Evolutionary conservation across 2,888 invertebrate species (phyloP), one percentile per base, ranked within the genome.

Genomic region (Alcis repandata): DNA sequence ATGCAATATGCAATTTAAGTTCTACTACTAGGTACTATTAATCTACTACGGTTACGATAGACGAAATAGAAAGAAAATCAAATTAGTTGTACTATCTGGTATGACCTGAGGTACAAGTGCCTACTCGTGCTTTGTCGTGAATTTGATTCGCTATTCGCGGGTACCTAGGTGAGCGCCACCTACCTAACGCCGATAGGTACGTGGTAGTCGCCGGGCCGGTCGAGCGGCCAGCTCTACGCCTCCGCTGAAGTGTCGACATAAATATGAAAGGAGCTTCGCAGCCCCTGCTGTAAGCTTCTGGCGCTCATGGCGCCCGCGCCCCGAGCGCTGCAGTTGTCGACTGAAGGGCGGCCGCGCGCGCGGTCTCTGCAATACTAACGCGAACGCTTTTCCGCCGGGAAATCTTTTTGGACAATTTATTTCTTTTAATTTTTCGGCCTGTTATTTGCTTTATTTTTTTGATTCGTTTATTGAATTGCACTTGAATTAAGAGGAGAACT

Each of bases 301-400:
- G 70, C 73, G 69, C 53, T 20, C 38, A 56, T 65, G 66, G 66
- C 67, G 45, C 27, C 49, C 27, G 76, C 83, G 83, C 82, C 79
- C 85, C 86, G 87, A 85, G 86, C 22, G 80, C 72, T 70, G 66
- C 70, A 63, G 63, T 63, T 52, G 45, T 19, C n/a, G 41, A 67
- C 74, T 73, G 78, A 75, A 78, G 81, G 79, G 83, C 85, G 77
- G 72, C 76, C 70, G 73, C 78, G 79, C 84, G 83, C 84, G 80
- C 82, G 80, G 71, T 57, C 70, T 66, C 59, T 73, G 68, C 69
- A 69, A 7, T 11, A 1, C 49, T 46, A n/a, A 59, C 67, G 64
- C 70, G 53, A 45, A 62, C 54, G 53, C 70, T 71, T 63, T 59
- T 68, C 67, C 63, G 60, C 70, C 61, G 67, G 60, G 61, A 60